Percentiles rank a stretch among this genome's conserved stretches.
Evolutionary conservation across 2,113 vertebrate genomes (phyloP).

Genomic region (Porphyrio hochstetteri): DNA sequence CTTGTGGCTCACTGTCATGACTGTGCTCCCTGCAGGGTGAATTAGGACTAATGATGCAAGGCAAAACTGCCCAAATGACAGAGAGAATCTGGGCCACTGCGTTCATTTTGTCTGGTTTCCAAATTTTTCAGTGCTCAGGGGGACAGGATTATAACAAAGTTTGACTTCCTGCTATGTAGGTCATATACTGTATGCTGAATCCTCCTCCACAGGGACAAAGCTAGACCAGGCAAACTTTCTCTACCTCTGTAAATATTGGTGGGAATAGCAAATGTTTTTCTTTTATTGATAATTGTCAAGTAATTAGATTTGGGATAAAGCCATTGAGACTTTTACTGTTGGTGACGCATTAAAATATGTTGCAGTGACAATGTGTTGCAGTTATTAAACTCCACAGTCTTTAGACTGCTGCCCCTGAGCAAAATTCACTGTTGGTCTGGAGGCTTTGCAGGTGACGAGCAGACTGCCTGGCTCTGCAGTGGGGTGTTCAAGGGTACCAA

Average conservation of each 20-base stretch:
- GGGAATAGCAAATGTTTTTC: not conserved
- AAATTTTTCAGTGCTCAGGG: slow-evolving; percentile 47
- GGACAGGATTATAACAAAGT: slow-evolving; percentile 12
- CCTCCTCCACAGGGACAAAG: not conserved
- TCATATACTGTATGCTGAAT: not conserved
- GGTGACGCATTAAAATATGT: not conserved
- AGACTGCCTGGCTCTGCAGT: not conserved
- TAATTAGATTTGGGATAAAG: not conserved
- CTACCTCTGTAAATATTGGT: not conserved
- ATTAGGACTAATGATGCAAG: not conserved
- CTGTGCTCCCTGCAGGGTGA: not conserved
- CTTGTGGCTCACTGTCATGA: not conserved
- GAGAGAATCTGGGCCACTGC: slow-evolving; percentile 14
- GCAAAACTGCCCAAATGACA: slow-evolving; percentile 16
- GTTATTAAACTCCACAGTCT: not conserved
- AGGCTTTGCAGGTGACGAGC: not conserved
- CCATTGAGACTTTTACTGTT: not conserved
- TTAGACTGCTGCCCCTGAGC: not conserved
- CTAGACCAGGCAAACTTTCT: not conserved
- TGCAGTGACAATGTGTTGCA: not conserved
- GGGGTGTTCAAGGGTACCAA: not conserved
- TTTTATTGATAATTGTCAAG: not conserved
- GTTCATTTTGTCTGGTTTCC: slow-evolving; percentile 29
- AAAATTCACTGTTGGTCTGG: not conserved
- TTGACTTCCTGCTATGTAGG: slow-evolving; percentile 34